These are phyloP conservation scores for Rhizomys pruinosus DNA, from an alignment of 2,113 vertebrate genomes.

Conservation along the genomic window DNA sequence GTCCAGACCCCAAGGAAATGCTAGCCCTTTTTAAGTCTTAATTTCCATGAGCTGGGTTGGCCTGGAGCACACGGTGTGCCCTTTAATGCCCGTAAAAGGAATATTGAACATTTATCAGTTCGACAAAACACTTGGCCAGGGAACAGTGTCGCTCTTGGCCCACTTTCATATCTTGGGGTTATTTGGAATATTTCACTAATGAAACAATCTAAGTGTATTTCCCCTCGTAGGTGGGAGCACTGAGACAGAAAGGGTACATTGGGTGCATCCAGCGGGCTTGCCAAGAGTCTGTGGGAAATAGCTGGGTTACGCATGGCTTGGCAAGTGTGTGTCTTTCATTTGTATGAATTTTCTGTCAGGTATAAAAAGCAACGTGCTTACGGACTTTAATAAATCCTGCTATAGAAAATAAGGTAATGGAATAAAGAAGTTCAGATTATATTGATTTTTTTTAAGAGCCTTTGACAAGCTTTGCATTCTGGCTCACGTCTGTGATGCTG, in stretches of 20 bases:
- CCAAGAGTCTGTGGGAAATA: conserved; percentile 21
- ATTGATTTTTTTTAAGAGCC: too few relatives aligned
- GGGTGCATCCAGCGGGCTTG: conserved; percentile 1
- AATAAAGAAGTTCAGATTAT: too few relatives aligned
- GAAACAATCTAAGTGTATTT: conserved; percentile 49
- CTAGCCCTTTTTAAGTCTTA: conserved; percentile 29
- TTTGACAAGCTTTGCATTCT: too few relatives aligned
- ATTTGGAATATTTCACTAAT: conserved; percentile 54
- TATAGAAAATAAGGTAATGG: too few relatives aligned
- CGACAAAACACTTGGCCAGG: conserved; percentile 31
- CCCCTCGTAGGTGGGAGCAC: conserved; percentile 53
- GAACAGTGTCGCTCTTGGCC: conserved; percentile 21
- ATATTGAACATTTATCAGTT: conserved; percentile 33
- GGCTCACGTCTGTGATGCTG: too few relatives aligned
- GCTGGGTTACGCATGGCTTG: background rate
- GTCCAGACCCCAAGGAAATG: conserved; percentile 59
- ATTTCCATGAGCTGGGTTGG: conserved; percentile 55
- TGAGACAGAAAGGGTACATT: conserved; percentile 58
- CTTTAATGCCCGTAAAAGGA: conserved; percentile 63
- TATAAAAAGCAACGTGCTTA: background rate
- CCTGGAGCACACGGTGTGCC: background rate
- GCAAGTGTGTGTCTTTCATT: background rate
- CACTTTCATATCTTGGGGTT: conserved; percentile 25
- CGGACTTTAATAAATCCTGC: background rate
- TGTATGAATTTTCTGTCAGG: background rate